Evolutionary conservation across 2,888 invertebrate species (phyloP).

Genomic region (Ochlodes sylvanus): DNA sequence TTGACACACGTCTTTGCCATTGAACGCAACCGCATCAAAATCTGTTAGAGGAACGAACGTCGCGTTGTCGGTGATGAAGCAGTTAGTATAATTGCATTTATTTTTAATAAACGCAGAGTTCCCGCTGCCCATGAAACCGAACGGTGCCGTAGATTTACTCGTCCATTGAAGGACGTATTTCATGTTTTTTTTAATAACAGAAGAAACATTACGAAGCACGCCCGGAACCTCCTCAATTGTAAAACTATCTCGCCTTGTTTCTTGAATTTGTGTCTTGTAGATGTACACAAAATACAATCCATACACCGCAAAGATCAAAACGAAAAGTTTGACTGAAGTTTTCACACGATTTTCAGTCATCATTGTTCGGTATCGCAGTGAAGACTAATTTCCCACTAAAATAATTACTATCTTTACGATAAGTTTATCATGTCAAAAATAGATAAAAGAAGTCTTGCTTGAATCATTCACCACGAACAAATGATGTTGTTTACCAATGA

Average conservation of each 20-base stretch:
- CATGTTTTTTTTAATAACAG: neutral
- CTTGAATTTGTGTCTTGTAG: neutral
- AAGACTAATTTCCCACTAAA: too few relatives aligned
- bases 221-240: neutral
- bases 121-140: neutral
- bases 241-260: neutral
- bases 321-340: neutral
- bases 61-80: neutral
- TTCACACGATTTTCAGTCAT: neutral
- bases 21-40: neutral
- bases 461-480: too few relatives aligned
- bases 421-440: too few relatives aligned
- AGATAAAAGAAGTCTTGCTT: too few relatives aligned
- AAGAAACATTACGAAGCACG: neutral
- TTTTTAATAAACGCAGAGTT: neutral
- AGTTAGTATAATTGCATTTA: neutral
- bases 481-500: too few relatives aligned
- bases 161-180: slow-evolving; percentile 1
- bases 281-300: slow-evolving; percentile 6
- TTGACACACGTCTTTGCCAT: neutral
- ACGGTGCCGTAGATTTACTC: neutral
- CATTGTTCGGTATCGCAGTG: too few relatives aligned
- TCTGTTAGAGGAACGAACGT: neutral
- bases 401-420: too few relatives aligned
- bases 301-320: neutral